These are phyloP conservation scores for Sesamia inferens DNA, from an alignment of 2,888 invertebrate species.

Conservation along the genomic window DNA sequence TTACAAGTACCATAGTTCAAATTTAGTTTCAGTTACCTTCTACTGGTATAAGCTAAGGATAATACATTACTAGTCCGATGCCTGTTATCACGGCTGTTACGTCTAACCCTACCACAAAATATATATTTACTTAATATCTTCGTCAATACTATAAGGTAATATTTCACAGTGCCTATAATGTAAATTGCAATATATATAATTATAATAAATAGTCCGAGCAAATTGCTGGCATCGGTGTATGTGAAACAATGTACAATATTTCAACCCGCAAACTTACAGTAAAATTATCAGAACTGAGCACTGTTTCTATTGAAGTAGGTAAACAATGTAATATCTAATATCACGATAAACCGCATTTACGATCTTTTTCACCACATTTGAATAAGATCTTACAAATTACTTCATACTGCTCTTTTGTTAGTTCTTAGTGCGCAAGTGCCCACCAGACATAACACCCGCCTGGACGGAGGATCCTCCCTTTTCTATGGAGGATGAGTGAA, in stretches of 20 bases:
- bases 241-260: too few species aligned
- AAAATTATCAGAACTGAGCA: too few species aligned
- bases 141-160: neutral
- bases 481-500: too few species aligned
- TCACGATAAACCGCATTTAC: slow-evolving; percentile 1
- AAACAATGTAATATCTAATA: slow-evolving; percentile 1
- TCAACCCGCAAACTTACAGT: too few species aligned
- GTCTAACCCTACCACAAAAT: neutral
- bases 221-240: too few species aligned
- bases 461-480: too few species aligned
- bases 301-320: too few species aligned
- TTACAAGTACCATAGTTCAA: neutral
- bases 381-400: neutral
- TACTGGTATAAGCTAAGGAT: neutral
- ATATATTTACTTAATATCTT: neutral
- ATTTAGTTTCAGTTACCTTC: neutral
- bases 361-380: neutral
- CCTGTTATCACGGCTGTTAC: neutral
- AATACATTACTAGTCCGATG: neutral
- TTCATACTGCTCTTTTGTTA: neutral
- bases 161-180: neutral
- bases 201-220: too few species aligned
- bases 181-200: slow-evolving; percentile 1
- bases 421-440: too few species aligned
- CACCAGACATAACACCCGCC: too few species aligned